Percentiles rank a stretch among this genome's conserved stretches.
Conservation (phyloP, 1,140 invertebrate genomes). For the Cylas formicarius region DNA sequence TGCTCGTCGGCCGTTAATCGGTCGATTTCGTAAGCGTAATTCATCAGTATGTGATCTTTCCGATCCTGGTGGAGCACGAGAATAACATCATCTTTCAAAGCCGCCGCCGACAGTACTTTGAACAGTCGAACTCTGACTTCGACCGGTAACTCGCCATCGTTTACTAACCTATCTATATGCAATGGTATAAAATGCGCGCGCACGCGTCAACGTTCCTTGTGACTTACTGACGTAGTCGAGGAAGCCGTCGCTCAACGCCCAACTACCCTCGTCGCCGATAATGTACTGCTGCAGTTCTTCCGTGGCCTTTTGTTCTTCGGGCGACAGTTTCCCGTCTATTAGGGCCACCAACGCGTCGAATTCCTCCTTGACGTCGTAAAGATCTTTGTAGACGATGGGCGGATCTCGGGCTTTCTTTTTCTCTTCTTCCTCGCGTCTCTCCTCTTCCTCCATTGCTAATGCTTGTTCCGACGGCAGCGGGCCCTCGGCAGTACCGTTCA, state of each 20-base stretch:
- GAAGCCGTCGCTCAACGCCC: constrained; percentile 85
- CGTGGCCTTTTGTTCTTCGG: constrained; percentile 63
- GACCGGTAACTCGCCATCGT: constrained; percentile 52
- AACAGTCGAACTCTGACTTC: constrained; percentile 56
- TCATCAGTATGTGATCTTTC: constrained; percentile 82
- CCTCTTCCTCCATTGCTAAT: constrained; percentile 58
- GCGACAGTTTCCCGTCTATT: constrained; percentile 57
- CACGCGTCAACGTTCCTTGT: constrained; percentile 3
- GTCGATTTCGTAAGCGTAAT: constrained; percentile 79
- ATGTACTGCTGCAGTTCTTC: constrained; percentile 81
- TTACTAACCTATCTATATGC: constrained; percentile 55
- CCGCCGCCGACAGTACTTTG: constrained; percentile 65
- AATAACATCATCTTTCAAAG: constrained; percentile 84
- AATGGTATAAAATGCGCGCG: too few relatives aligned
- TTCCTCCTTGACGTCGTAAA: constrained; percentile 59
- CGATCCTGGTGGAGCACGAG: constrained; percentile 84
- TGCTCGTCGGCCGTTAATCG: constrained; percentile 68
- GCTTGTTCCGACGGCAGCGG: constrained; percentile 45
- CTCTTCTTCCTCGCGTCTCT: constrained; percentile 58
- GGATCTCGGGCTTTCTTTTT: constrained; percentile 69
- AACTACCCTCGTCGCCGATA: constrained; percentile 79
- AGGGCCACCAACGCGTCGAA: constrained; percentile 55
- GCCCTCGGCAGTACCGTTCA: constrained; percentile 32
- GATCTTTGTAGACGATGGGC: constrained; percentile 73
- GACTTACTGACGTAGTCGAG: constrained; percentile 68